Conservation (phyloP, 1,140 invertebrate species). For the Samia ricini region DNA sequence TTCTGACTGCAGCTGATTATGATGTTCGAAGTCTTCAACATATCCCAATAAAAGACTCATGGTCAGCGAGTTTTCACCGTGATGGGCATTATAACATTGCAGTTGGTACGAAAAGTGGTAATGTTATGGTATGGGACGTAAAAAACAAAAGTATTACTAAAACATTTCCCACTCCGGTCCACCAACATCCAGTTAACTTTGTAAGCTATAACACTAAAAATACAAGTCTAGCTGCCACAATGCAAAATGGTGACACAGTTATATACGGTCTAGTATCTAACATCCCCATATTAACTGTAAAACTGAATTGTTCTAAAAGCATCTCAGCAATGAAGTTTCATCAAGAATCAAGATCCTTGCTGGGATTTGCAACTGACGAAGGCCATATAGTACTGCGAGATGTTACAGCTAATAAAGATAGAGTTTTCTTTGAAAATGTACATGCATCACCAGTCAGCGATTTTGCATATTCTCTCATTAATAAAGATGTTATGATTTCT, state of each 20-base stretch:
- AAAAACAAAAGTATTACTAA: constrained; percentile 69
- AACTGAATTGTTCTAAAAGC: constrained; percentile 62
- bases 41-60: constrained; percentile 64
- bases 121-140: constrained; percentile 73
- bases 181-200: constrained; percentile 56
- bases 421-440: constrained; percentile 66
- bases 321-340: constrained; percentile 73
- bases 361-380: constrained; percentile 72
- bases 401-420: constrained; percentile 70
- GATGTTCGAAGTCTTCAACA: constrained; percentile 67
- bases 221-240: constrained; percentile 63
- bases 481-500: constrained; percentile 70
- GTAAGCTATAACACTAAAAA: constrained; percentile 75
- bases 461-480: constrained; percentile 67
- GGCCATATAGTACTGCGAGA: constrained; percentile 69
- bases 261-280: constrained; percentile 70
- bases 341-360: constrained; percentile 61
- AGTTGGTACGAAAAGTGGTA: constrained; percentile 66
- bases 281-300: constrained; percentile 62
- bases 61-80: constrained; percentile 67
- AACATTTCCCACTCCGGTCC: constrained; percentile 56
- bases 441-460: constrained; percentile 73
- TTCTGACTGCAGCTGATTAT: constrained; percentile 64
- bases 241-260: constrained; percentile 70
- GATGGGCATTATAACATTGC: constrained; percentile 67